Base-by-base conservation (phyloP, 30 jellyfish, hydroid and myxozoan genomes). In the Chironex yamaguchii region DNA sequence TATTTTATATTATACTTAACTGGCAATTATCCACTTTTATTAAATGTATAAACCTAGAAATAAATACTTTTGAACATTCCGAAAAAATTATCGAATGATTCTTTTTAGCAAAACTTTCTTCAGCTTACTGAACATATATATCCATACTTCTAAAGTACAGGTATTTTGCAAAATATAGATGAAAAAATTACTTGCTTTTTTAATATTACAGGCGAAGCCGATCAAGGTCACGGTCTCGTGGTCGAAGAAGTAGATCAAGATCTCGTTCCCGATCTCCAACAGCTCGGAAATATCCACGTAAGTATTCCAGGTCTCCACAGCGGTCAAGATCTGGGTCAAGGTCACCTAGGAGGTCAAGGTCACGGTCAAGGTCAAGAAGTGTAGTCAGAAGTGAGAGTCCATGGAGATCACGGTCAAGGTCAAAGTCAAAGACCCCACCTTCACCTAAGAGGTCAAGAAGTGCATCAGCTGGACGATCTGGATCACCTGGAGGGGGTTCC, bases 201-300 rank as follows among this genome's bases (percentile, higher is more conserved):
- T 42, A 42, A 6, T 42, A 6, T 6, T 17, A 42, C 58, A 42
- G 58, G 58, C 58, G 58, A 17, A 42, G 58, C 58, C 68, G 99
- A 25, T 89, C 97, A 58, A 70, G 97, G 36, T 89, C 97, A 36
- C 72, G 93, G 49, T 89, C 97, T 21, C 84, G 68, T 53, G 85
- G 87, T 58, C 27, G 93, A 52, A 71, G 90, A 73, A 81, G 99
- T 62, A 77, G 96, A 31, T 88, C 97, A 14, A 67, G 95, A 42
- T 82, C 97, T 11, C 91, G 96, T 6, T 82, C 97, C 14, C 91
- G 96, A 17, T 82, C 87, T 28, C 66, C 83, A 54, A 87, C 98
- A 13, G 92, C 95, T 36, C 62, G 79, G 42, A 76, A 94, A 76
- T 35, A 87, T 23, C 58, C 58, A 42, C 58, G 58, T 6, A 42